Conservation (phyloP, 2,113 vertebrate genomes). For the Scartelaos histophorus region DNA sequence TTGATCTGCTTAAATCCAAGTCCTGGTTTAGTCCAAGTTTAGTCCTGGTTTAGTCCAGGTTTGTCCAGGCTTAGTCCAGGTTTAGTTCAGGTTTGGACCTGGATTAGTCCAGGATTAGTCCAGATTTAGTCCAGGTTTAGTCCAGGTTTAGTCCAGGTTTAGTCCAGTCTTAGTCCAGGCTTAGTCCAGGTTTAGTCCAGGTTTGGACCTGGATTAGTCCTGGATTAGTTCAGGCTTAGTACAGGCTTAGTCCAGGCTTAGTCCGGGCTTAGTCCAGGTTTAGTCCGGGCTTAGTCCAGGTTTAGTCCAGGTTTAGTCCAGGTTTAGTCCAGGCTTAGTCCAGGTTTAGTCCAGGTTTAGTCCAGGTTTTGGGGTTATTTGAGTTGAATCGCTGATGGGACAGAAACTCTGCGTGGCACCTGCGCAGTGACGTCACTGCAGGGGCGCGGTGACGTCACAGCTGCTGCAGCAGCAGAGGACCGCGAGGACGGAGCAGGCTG, state of each 20-base stretch:
- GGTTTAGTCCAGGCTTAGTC: neutral
- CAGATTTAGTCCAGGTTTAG: neutral
- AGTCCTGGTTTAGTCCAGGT: neutral
- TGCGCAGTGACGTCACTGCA: constrained; percentile 2
- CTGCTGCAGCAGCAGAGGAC: neutral
- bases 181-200: neutral
- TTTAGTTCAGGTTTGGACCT: neutral
- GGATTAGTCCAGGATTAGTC: neutral
- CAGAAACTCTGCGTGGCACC: neutral
- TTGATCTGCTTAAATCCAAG: no score
- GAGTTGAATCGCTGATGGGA: constrained; percentile 1
- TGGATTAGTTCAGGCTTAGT: neutral
- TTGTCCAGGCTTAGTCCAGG: neutral
- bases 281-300: neutral
- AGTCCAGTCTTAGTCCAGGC: neutral
- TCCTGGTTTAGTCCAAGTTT: no score
- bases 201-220: neutral
- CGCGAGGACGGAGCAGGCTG: neutral
- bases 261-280: neutral
- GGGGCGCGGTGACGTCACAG: constrained; percentile 1
- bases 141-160: neutral
- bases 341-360: neutral
- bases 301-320: neutral
- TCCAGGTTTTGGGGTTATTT: neutral
- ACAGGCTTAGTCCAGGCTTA: neutral